Conservation (phyloP, 2,797 vertebrate genomes). For the Gadopsis bispinosus region DNA sequence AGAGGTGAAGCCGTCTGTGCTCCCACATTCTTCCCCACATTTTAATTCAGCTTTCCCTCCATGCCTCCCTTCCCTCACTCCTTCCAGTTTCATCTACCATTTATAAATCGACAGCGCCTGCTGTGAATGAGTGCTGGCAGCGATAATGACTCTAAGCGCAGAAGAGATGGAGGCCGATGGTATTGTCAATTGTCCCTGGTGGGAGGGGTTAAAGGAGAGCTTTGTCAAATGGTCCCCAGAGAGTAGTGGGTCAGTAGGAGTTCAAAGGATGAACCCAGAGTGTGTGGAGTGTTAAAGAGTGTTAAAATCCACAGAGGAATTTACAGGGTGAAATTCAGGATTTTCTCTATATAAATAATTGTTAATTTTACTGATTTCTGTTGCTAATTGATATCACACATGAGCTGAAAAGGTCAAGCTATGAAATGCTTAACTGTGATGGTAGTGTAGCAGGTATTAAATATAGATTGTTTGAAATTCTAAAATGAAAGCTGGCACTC, state of each 20-base stretch:
- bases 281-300: not conserved
- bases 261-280: slow-evolving; percentile 14
- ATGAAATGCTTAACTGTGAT: slow-evolving; percentile 11
- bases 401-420: not conserved
- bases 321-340: not conserved
- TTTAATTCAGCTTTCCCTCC: not conserved
- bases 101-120: slow-evolving; percentile 51
- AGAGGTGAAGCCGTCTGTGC: slow-evolving; percentile 12
- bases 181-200: slow-evolving; percentile 34
- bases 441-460: not conserved
- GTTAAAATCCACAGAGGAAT: not conserved
- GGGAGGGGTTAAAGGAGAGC: slow-evolving; percentile 22
- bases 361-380: not conserved
- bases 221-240: slow-evolving; percentile 26
- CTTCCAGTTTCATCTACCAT: slow-evolving; percentile 57
- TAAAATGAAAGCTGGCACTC: not conserved
- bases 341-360: not conserved
- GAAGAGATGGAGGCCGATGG: slow-evolving; percentile 58
- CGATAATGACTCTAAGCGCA: slow-evolving; percentile 49
- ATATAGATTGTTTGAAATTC: not conserved
- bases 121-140: slow-evolving; percentile 44
- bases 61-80: slow-evolving; percentile 14
- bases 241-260: slow-evolving; percentile 35
- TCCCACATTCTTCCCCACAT: not conserved
- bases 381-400: not conserved